A percentile compares a stretch with the other conserved stretches of the same genome.
Evolutionary conservation across 2,797 vertebrate genomes (phyloP).

Genomic region (Myotis daubentonii): DNA sequence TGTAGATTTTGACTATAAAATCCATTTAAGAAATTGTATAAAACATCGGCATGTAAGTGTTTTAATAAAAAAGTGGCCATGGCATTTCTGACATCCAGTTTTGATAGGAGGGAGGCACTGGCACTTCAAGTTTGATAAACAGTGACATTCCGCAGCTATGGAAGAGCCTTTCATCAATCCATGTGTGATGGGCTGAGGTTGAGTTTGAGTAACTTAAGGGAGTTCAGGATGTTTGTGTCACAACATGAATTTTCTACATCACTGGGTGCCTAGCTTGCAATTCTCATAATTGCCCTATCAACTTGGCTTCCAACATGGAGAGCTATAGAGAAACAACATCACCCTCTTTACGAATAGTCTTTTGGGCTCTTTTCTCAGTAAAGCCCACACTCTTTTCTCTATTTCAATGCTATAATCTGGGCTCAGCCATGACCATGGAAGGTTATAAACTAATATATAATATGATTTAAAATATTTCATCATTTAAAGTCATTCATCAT

Average conservation of each 20-base stretch:
- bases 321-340: background rate
- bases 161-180: background rate
- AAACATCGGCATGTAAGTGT: background rate
- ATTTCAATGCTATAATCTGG: background rate
- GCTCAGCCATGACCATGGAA: background rate
- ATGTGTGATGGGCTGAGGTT: background rate
- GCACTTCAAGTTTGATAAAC: background rate
- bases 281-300: background rate
- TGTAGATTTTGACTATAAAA: background rate
- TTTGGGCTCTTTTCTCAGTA: background rate
- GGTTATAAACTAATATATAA: background rate
- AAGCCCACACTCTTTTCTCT: background rate
- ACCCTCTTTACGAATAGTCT: background rate
- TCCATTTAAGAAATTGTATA: background rate
- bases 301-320: background rate
- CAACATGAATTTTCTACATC: background rate
- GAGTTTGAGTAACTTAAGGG: background rate
- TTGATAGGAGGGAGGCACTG: background rate
- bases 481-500: background rate
- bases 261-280: background rate
- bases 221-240: background rate
- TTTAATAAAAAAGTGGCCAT: background rate
- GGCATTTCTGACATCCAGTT: background rate
- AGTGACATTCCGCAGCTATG: background rate
- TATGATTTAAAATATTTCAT: background rate